These are phyloP conservation scores for Hydrozoanthus tunicans DNA, from an alignment of 64 coral and sea anemone genomes.

Conservation along the genomic window DNA sequence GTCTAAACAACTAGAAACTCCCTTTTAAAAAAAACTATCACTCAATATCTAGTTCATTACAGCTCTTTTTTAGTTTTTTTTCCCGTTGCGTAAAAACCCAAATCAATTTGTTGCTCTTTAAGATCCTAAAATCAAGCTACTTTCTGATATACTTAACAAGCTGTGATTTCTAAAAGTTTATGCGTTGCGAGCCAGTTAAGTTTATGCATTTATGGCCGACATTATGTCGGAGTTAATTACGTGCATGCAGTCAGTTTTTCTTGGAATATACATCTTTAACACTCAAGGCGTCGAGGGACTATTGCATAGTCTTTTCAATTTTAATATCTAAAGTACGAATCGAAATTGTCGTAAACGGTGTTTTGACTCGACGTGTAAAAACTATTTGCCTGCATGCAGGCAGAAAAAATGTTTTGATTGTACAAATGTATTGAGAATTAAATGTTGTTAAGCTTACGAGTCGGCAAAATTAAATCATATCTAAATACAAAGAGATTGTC, in stretches of 20 bases:
- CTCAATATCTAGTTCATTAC: neutral
- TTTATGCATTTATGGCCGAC: conserved; percentile 12
- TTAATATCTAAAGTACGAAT: neutral
- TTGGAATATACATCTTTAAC: neutral
- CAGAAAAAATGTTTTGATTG: neutral
- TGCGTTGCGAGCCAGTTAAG: neutral
- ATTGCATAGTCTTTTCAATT: neutral
- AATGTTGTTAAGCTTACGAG: neutral
- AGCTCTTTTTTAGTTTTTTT: neutral
- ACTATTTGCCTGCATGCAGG: neutral
- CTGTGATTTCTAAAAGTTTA: conserved; percentile 30
- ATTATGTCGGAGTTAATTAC: conserved; percentile 37
- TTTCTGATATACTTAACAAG: neutral
- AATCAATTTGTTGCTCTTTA: neutral
- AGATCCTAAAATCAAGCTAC: too few relatives aligned
- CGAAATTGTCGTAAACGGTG: neutral
- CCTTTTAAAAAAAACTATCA: neutral
- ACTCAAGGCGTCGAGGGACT: neutral
- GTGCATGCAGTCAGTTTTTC: neutral
- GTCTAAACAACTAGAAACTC: neutral
- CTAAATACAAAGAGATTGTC: neutral
- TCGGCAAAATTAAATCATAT: conserved; percentile 37
- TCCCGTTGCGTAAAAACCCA: neutral
- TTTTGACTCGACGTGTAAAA: neutral
- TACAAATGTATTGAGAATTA: neutral